These are phyloP conservation scores for Mesochorus sp. DNA, from an alignment of 2,888 invertebrate genomes.

Conservation along the genomic window DNA sequence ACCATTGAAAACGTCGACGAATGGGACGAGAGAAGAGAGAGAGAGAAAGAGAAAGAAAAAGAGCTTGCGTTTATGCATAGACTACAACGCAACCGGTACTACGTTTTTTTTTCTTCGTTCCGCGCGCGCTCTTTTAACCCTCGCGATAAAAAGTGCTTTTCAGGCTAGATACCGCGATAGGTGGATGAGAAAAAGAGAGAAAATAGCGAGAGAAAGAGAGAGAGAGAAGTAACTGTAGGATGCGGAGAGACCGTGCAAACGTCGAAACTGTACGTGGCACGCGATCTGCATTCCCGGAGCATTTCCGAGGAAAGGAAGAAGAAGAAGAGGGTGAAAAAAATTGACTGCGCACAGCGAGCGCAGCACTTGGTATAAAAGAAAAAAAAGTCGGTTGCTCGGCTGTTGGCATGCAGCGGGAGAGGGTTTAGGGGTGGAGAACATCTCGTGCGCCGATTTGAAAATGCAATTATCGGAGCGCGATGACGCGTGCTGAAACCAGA, in stretches of 20 bases:
- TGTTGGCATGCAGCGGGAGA: constrained; percentile 40
- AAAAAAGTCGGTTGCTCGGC: constrained; percentile 8
- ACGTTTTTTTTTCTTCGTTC: constrained; percentile 48
- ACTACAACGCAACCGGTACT: background rate
- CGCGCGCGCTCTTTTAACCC: constrained; percentile 57
- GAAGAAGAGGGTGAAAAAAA: constrained; percentile 53
- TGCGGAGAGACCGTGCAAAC: constrained; percentile 54
- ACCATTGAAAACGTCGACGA: constrained; percentile 43
- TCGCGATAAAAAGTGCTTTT: constrained; percentile 59
- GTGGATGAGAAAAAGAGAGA: constrained; percentile 16
- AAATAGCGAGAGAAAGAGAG: constrained; percentile 1
- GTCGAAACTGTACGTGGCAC: constrained; percentile 64
- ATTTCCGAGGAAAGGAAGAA: constrained; percentile 52
- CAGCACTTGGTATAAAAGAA: constrained; percentile 56
- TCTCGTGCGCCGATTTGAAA: constrained; percentile 69
- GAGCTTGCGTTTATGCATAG: constrained; percentile 18
- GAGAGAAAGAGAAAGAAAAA: background rate
- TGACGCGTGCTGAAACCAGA: constrained; percentile 64
- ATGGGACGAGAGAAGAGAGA: constrained; percentile 29
- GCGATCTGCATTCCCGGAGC: constrained; percentile 64
- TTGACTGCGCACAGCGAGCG: constrained; percentile 46
- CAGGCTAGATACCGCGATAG: constrained; percentile 55
- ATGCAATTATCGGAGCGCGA: constrained; percentile 72
- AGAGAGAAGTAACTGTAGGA: constrained; percentile 17
- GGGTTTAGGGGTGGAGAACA: constrained; percentile 32